Conservation (phyloP, 1,140 invertebrate species). For the Melipona quadrifasciata region DNA sequence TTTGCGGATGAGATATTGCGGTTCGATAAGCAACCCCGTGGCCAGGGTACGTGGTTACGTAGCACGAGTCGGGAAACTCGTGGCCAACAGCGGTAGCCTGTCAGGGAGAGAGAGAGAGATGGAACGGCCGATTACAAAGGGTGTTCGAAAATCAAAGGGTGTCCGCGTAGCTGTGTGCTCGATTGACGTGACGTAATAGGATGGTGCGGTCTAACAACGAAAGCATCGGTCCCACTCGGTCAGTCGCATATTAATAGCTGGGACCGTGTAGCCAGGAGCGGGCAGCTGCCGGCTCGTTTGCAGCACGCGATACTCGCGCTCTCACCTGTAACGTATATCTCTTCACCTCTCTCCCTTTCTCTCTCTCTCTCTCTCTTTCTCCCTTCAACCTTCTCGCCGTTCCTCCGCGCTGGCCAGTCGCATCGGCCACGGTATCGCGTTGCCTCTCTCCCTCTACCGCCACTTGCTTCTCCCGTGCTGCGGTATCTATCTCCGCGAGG, state of each 20-base stretch:
- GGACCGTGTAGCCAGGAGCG: conserved; percentile 73
- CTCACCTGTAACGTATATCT: conserved; percentile 80
- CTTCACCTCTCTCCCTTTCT: conserved; percentile 53
- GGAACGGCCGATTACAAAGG: conserved; percentile 1
- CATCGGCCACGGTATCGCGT: not conserved
- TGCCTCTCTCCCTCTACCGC: not conserved
- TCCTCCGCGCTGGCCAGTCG: not conserved
- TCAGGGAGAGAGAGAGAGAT: not conserved
- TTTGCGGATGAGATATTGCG: not conserved
- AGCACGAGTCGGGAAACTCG: no score
- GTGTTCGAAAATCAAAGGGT: conserved; percentile 40
- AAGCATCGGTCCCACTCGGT: conserved; percentile 76
- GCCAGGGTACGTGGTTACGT: not conserved
- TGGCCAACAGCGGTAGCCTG: not conserved
- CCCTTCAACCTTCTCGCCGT: not conserved
- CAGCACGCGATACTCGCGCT: conserved; percentile 77
- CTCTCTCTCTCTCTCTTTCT: conserved; percentile 32
- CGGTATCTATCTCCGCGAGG: conserved; percentile 62
- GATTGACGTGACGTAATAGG: conserved; percentile 66
- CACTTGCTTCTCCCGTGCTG: conserved; percentile 39
- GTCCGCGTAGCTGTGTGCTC: conserved; percentile 7
- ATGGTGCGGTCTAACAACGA: conserved; percentile 68
- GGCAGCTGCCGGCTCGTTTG: conserved; percentile 79
- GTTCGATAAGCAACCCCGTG: not conserved
- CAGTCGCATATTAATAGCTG: conserved; percentile 79